A percentile compares a stretch with the other conserved stretches of the same genome.
Conservation (phyloP, 2,797 vertebrate species). For the Siniperca scherzeri region DNA sequence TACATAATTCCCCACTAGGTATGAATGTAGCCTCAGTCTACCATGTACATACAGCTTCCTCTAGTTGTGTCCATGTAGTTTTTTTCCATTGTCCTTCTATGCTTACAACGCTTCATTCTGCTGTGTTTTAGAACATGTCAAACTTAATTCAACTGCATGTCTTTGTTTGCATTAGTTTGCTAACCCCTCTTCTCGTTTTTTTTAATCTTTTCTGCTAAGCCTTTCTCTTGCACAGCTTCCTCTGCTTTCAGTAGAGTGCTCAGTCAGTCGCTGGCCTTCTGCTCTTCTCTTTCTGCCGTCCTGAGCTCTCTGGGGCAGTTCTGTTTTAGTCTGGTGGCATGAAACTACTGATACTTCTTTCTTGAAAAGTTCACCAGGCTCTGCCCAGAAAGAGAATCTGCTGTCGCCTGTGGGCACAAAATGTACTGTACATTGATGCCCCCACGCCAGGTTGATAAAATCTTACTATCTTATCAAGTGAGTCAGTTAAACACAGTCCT, state of each 20-base stretch:
- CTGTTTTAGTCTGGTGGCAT: slow-evolving; percentile 99
- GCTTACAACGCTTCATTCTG: slow-evolving; percentile 6
- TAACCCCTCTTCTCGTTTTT: slow-evolving; percentile 46
- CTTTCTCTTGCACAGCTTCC: slow-evolving; percentile 88
- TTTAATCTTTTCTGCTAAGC: slow-evolving; percentile 81
- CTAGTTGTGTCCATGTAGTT: slow-evolving; percentile 16
- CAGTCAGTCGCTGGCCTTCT: slow-evolving; percentile 37
- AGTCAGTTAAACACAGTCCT: not conserved
- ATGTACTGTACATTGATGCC: not conserved
- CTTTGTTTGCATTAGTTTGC: slow-evolving; percentile 46
- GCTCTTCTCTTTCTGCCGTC: slow-evolving; percentile 87
- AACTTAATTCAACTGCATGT: slow-evolving; percentile 56
- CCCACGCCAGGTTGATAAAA: not conserved
- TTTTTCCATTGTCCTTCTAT: not conserved
- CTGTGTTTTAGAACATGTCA: not conserved
- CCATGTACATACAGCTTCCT: not conserved
- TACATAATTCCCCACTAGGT: not conserved
- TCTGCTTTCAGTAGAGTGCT: slow-evolving; percentile 72
- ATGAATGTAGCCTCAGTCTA: not conserved
- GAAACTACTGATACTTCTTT: slow-evolving; percentile 92
- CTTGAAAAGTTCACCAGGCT: slow-evolving; percentile 57
- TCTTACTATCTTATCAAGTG: not conserved
- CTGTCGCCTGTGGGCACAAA: not conserved
- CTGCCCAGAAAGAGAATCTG: slow-evolving; percentile 48
- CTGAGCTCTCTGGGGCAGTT: slow-evolving; percentile 96